Evolutionary conservation across 2,797 vertebrate species (phyloP), one percentile per base, ranked within the genome.

Genomic region (Typhlichthys subterraneus): DNA sequence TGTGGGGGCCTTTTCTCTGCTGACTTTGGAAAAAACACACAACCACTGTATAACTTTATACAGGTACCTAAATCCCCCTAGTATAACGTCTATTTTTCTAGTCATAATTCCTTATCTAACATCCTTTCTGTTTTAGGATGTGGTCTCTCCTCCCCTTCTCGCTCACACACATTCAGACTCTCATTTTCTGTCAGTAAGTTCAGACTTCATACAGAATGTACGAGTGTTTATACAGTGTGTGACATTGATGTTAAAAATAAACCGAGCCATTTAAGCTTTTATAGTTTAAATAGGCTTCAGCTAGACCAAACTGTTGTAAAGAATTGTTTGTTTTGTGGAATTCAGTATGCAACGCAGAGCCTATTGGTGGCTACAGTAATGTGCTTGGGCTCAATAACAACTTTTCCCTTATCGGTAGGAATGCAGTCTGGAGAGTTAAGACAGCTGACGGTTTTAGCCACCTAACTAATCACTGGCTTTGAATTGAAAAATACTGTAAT

Each of bases 1-100:
- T 77, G 48, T 58, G 66, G 69, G 70, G 63, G 63, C 62, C 65
- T 50, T 89, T 88, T 86, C 74, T 81, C 73, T 73, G 75, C 81
- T 69, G 65, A 63, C 67, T 67, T 5, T 50, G n/a, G 46, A n/a
- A 54, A 58, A 65, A 72, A 69, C 67, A 76, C 46, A 67, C 63
- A 71, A 60, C 53, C 62, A 61, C 62, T 75, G 72, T 82, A 63
- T 66, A 53, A 45, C 54, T 64, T 42, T 9, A 45, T 56, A 55
- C 65, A 76, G 60, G 73, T 59, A 65, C 71, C 61, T 52, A 49
- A 69, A 75, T 50, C 63, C 42, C 57, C 13, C 13, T 47, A 52
- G 50, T 59, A 59, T 50, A 64, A 45, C 14, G 47, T 72, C 73
- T 78, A 17, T 84, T 85, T 83, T 77, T 74, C 56, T 75, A 38